These are phyloP conservation scores for Mechanitis messenoides DNA, from an alignment of 2,888 invertebrate genomes.

Conservation along the genomic window DNA sequence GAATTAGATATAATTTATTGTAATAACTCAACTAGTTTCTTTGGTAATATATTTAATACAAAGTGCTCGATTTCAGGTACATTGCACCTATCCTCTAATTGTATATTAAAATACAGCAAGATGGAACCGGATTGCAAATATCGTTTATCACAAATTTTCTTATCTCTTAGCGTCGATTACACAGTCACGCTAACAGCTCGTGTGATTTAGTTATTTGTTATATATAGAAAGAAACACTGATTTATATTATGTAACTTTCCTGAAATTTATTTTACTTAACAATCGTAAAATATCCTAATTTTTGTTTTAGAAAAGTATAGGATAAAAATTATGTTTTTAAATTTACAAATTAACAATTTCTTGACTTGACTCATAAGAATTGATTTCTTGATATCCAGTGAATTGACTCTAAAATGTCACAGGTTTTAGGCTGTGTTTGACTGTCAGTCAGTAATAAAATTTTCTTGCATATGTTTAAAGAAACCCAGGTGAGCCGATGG, in stretches of 20 bases:
- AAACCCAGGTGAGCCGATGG: no score
- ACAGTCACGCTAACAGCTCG: conserved; percentile 16
- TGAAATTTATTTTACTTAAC: no score
- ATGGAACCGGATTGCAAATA: conserved; percentile 18
- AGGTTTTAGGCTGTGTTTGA: no score
- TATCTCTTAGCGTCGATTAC: conserved; percentile 24
- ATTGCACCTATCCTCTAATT: conserved; percentile 16
- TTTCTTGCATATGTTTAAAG: no score
- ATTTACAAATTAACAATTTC: no score
- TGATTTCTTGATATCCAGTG: no score
- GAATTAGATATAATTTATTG: neutral
- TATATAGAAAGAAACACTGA: neutral
- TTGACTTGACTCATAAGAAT: no score
- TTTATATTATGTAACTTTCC: neutral
- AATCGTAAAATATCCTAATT: no score
- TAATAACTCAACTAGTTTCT: neutral
- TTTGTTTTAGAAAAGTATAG: no score
- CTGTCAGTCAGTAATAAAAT: no score
- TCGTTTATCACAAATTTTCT: conserved; percentile 18
- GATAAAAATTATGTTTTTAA: no score
- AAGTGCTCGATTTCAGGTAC: conserved; percentile 11
- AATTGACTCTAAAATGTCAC: no score
- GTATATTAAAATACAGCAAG: conserved; percentile 9
- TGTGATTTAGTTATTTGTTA: conserved; percentile 5
- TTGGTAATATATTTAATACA: neutral